A percentile compares a stretch with the other conserved stretches of the same genome.
phyloP scores from a whole-genome alignment of 2,113 vertebrate genomes.

The Cyanoderma ruficeps region DNA sequence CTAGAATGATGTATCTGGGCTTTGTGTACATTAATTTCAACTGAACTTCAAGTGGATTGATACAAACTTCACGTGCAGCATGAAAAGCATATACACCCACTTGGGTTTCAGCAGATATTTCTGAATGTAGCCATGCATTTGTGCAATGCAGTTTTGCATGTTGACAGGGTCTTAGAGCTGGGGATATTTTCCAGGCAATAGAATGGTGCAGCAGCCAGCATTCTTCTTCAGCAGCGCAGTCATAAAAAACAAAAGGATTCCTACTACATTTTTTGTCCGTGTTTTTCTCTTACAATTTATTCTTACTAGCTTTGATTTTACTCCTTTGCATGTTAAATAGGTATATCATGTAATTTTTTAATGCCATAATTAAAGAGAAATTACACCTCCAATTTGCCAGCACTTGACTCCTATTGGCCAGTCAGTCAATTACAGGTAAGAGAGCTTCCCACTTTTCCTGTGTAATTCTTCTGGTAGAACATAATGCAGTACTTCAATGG shows the following conservation, averaged over 20 bases:
- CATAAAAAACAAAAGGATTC: background rate
- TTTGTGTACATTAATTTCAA: background rate
- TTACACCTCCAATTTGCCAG: constrained; percentile 56
- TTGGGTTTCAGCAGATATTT: background rate
- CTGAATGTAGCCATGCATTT: background rate
- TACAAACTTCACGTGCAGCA: background rate
- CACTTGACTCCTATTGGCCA: constrained; percentile 64
- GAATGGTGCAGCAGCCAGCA: background rate
- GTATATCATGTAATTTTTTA: constrained; percentile 41
- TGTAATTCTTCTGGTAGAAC: constrained; percentile 33
- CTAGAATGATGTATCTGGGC: background rate
- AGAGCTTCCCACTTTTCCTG: constrained; percentile 34
- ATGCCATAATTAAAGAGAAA: constrained; percentile 61
- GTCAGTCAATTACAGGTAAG: constrained; percentile 67
- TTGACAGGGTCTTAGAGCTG: background rate
- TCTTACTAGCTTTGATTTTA: constrained; percentile 54
- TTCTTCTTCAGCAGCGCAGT: background rate
- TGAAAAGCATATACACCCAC: background rate
- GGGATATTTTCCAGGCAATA: background rate
- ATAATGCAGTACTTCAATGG: background rate
- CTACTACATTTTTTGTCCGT: background rate
- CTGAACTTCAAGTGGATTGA: background rate
- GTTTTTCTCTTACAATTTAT: background rate
- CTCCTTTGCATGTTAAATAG: constrained; percentile 57
- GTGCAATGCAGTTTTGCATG: background rate